These are phyloP conservation scores for Odontocerum albicorne DNA, from an alignment of 2,888 invertebrate species.

Conservation along the genomic window DNA sequence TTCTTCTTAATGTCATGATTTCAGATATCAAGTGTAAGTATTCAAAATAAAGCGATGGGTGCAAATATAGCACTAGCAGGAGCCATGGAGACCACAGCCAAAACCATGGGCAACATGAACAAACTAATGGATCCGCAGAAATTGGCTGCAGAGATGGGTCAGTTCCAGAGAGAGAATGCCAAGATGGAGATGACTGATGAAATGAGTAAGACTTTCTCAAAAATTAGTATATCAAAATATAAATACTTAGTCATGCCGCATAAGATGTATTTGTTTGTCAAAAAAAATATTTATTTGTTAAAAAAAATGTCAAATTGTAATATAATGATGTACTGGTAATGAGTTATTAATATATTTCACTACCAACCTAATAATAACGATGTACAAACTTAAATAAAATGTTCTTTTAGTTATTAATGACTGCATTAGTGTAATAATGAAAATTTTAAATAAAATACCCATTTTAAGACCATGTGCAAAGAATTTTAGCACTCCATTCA, in stretches of 20 bases:
- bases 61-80: constrained; percentile 85
- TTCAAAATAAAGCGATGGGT: constrained; percentile 87
- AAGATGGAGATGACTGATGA: constrained; percentile 97
- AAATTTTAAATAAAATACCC: too few relatives aligned
- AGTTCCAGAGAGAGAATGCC: constrained; percentile 80
- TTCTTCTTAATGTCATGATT: constrained; percentile 24
- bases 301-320: not conserved
- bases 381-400: too few relatives aligned
- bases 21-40: constrained; percentile 70
- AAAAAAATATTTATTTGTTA: not conserved
- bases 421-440: too few relatives aligned
- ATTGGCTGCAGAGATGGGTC: constrained; percentile 78
- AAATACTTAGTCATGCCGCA: too few relatives aligned
- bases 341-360: too few relatives aligned
- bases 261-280: not conserved
- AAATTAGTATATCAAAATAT: not conserved
- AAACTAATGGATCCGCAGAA: constrained; percentile 84
- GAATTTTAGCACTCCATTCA: too few relatives aligned
- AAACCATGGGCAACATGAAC: constrained; percentile 89
- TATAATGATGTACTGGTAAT: too few relatives aligned
- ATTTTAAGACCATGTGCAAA: too few relatives aligned
- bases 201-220: constrained; percentile 79
- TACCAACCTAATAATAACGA: too few relatives aligned
- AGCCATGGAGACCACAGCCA: constrained; percentile 86
- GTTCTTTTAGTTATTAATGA: too few relatives aligned